Evolutionary conservation across 2,888 invertebrate genomes (phyloP), one percentile per base, ranked within the genome.

Genomic region (Tyria jacobaeae): DNA sequence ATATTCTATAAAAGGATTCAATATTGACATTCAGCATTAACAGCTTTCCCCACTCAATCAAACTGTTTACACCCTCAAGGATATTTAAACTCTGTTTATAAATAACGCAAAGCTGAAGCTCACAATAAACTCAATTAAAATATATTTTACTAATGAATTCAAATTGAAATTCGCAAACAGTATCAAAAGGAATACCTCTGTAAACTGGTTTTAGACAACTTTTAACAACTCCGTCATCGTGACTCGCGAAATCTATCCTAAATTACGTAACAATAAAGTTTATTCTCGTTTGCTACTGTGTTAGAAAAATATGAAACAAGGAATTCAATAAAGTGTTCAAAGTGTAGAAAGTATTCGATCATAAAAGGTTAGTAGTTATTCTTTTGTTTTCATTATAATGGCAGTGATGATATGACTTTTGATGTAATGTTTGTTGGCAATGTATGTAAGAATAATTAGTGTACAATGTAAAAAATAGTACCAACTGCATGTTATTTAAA

Each of bases 91-190:
- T 41, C 25, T 17, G 21, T 63, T 60, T 47, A 62, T 27, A 62
- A 64, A 66, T 59, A 53, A 55, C 17, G 35, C 57, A 50, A 48
- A 25, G 34, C 62, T 35, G 47, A 53, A 58, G 51, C 52, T 24
- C 39, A 39, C 53, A 68, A 71, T 66, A 71, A 76, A 68, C 63
- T 66, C 62, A 56, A 76, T 71, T 57, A 63, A 75, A 70, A 75
- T 70, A 60, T 62, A 72, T 68, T 72, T 71, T 35, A 57, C 17
- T 62, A 67, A 64, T 71, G 53, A 73, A 76, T 73, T 73, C 62
- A 64, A 74, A 73, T 72, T 70, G 58, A 68, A 71, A 69, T 73
- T 74, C 62, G 50, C 39, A 62, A 72, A 74, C 75, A 62, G 59
- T 68, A 72, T 74, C 75, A 75, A 74, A 71, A 68, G 50, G 64